Base-by-base conservation (phyloP, 1,140 invertebrate species). In the Temnothorax curvispinosus region DNA sequence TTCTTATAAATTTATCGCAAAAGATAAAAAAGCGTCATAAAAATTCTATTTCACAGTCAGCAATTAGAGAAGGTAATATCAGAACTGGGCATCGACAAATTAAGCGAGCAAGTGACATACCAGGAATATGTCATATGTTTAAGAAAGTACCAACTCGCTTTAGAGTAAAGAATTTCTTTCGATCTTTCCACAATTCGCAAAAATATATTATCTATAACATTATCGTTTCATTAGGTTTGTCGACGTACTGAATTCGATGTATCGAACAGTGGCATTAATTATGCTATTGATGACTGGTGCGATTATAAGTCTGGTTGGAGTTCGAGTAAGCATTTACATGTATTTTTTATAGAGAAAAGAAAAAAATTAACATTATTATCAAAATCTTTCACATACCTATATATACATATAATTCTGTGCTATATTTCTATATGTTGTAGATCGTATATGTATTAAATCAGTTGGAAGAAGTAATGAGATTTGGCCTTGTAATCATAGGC, bases 81-180 rank as follows among this genome's bases (percentile, higher is more conserved):
- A 67, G n/a, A n/a, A 13, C 1, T 3, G 38, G 4, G 5, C 18
- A 41, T 44, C 32, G 21, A 44, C n/a, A 18, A 44, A 21, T 41
- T 38, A 44, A 67, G 9, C 38, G 38, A 67, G 38, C 35, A 41
- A 41, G 1, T 67, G 35, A n/a, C 13, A 44, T 44, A 67, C 2
- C 15, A 67, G 1, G 38, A 67, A 41, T 67, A 67, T 9, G 9
- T 67, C 15, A 67, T 21, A 44, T 44, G 38, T 67, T 67, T 67
- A 41, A 67, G n/a, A 9, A 41, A 67, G 44, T 67, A 67, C 44
- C 64, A 67, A 21, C 18, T 67, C n/a, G 64, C 64, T 67, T 41
- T 67, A 67, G 15, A 67, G 64, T 67, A 67, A 41, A 67, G 9
- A 64, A 64, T 38, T 67, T 62, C 6, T 62, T 62, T 62, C 2